A percentile compares a stretch with the other conserved stretches of the same genome.
These are phyloP conservation scores for Melanostigma gelatinosum DNA, from an alignment of 2,113 vertebrate genomes.

Conservation along the genomic window DNA sequence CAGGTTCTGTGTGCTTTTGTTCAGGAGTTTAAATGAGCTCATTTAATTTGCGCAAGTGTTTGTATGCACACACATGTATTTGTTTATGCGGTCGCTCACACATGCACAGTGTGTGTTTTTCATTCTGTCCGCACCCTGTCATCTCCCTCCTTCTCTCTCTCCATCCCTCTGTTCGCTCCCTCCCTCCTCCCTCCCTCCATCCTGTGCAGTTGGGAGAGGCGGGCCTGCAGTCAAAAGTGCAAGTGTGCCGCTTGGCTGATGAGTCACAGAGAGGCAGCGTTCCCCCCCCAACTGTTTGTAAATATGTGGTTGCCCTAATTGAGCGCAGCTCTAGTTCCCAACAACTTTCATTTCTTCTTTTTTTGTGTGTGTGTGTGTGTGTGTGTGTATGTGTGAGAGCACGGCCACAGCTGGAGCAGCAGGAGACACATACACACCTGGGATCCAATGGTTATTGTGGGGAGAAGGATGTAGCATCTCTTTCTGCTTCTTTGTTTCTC, in stretches of 20 bases:
- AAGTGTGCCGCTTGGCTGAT: slow-evolving; percentile 78
- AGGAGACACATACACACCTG: slow-evolving; percentile 39
- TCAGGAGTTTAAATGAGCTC: slow-evolving; percentile 66
- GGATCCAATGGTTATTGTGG: slow-evolving; percentile 17
- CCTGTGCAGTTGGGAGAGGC: slow-evolving; percentile 59
- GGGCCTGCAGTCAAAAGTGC: slow-evolving; percentile 79
- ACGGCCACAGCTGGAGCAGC: slow-evolving; percentile 58
- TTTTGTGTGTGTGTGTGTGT: slow-evolving; percentile 23
- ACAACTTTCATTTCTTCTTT: slow-evolving; percentile 78
- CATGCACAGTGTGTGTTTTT: slow-evolving; percentile 73
- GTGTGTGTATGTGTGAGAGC: slow-evolving; percentile 14
- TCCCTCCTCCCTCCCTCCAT: slow-evolving; percentile 50
- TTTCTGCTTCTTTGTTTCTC: not conserved
- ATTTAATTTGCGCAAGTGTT: slow-evolving; percentile 66
- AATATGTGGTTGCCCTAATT: slow-evolving; percentile 83
- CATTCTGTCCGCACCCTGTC: slow-evolving; percentile 72
- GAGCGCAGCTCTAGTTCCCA: slow-evolving; percentile 75
- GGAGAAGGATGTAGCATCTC: slow-evolving; percentile 28
- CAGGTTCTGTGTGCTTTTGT: slow-evolving; percentile 40
- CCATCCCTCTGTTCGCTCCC: slow-evolving; percentile 44
- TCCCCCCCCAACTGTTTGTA: slow-evolving; percentile 78
- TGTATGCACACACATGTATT: slow-evolving; percentile 68
- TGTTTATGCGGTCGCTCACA: slow-evolving; percentile 69
- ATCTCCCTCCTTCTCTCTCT: slow-evolving; percentile 56
- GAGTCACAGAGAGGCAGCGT: slow-evolving; percentile 76